Base-by-base conservation (phyloP, 2,888 invertebrate genomes). In the Morpho achilles region DNA sequence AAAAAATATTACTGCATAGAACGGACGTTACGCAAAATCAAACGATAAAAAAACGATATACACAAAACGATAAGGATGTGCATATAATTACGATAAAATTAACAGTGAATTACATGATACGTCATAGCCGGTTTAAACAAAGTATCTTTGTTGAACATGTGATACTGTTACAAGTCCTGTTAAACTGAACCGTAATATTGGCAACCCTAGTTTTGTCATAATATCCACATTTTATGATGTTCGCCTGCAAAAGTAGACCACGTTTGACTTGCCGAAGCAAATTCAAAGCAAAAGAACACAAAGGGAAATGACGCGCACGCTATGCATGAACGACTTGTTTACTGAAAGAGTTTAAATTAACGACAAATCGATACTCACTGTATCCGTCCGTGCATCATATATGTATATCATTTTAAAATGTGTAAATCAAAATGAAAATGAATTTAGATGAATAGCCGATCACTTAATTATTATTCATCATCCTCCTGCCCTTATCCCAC, bases 281-380 rank as follows among this genome's bases (percentile, higher is more conserved):
- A 68, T 69, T 69, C 66, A 64, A 70, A 73, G 74, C 74, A 73
- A 67, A 67, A 55, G 44, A 58, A 53, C 60, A 66, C 61, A 70
- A 64, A 71, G 72, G 65, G 68, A 68, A 71, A 62, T 66, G 69
- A 67, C 60, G 61, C 66, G 63, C 22, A 47, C 40, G 75, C 74
- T 72, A 77, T 70, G 79, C 79, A 75, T 73, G 74, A 72, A 59
- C 69, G 76, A 65, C 66, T 71, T 75, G 73, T 76, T 77, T 78
- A 71, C 73, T 62, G 62, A 66, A 70, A 70, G 22, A 46, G 45
- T 76, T 77, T 76, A 70, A n/a, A 74, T 74, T 74, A 22, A 60
- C 61, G 70, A 61, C 66, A 59, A 71, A 71, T 74, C 40, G 16
- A 47, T 55, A 52, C 45, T 43, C 53, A 46, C 16, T 16, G 16